Evolutionary conservation across 2,797 vertebrate genomes (phyloP).

Genomic region (Bryconaethiops microstoma): DNA sequence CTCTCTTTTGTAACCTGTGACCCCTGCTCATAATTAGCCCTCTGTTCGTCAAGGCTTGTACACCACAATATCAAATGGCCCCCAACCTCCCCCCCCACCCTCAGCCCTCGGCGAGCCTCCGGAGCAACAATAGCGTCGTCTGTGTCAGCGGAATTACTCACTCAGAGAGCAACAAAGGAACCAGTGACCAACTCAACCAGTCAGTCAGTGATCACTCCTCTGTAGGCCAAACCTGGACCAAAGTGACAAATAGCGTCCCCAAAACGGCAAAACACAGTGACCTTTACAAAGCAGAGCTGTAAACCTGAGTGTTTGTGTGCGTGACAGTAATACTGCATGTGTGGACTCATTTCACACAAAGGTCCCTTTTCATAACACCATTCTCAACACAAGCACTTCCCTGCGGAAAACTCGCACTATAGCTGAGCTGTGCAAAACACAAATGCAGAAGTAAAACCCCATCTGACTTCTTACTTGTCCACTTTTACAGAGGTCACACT

Average conservation of each 20-base stretch:
- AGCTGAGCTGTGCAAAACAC: background rate
- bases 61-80: slow-evolving; percentile 18
- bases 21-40: slow-evolving; percentile 28
- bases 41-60: slow-evolving; percentile 1
- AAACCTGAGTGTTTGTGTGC: background rate
- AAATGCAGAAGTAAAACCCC: slow-evolving; percentile 34
- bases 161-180: slow-evolving; percentile 45
- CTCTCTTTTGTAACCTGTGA: slow-evolving; percentile 22
- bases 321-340: slow-evolving; percentile 2
- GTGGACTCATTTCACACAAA: slow-evolving; percentile 13
- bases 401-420: slow-evolving; percentile 2
- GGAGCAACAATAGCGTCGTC: slow-evolving; percentile 50
- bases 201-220: slow-evolving; percentile 31
- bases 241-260: slow-evolving; percentile 9
- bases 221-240: slow-evolving; percentile 26
- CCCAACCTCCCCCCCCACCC: background rate
- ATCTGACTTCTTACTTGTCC: slow-evolving; percentile 22
- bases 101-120: slow-evolving; percentile 22
- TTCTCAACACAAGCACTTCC: background rate
- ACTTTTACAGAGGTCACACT: background rate
- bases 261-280: slow-evolving; percentile 23
- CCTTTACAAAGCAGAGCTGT: slow-evolving; percentile 32
- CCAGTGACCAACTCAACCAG: slow-evolving; percentile 33
- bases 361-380: slow-evolving; percentile 2
- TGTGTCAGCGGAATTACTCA: slow-evolving; percentile 52